Evolutionary conservation across 1,140 invertebrate species (phyloP).

Genomic region (Zaprionus africanus): DNA sequence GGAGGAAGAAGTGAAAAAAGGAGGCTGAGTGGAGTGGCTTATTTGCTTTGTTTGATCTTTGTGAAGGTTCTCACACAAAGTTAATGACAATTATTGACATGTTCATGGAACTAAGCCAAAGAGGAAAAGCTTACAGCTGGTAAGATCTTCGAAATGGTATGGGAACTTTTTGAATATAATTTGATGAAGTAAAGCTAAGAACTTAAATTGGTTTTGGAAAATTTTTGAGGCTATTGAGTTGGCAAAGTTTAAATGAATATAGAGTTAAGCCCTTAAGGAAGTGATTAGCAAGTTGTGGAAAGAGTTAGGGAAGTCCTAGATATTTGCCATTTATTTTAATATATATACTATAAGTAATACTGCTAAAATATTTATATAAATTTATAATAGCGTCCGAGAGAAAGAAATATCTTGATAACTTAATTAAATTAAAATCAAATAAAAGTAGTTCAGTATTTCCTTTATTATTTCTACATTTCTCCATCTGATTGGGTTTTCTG

Average conservation of each 20-base stretch:
- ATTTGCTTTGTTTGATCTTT: neutral
- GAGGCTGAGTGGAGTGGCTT: neutral
- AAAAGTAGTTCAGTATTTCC: neutral
- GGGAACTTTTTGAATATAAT: neutral
- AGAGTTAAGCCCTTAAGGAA: conserved; percentile 5
- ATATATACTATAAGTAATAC: too few species aligned
- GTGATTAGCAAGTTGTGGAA: neutral
- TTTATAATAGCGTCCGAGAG: too few species aligned
- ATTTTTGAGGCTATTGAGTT: neutral
- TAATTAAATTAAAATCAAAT: too few species aligned
- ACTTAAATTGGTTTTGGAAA: neutral
- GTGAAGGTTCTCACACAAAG: neutral
- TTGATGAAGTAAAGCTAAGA: neutral
- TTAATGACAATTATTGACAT: neutral
- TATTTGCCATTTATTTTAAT: too few species aligned
- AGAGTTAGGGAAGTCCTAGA: neutral
- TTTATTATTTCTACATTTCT: too few species aligned
- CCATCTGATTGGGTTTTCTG: too few species aligned
- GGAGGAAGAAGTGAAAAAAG: too few species aligned
- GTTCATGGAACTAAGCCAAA: neutral
- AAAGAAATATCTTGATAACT: too few species aligned
- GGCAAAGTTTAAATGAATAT: neutral
- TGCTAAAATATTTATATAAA: too few species aligned
- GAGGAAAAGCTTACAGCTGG: neutral
- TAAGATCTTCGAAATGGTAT: neutral